Evolutionary conservation across 2,113 vertebrate genomes (phyloP).

Genomic region (Xenopus laevis): DNA sequence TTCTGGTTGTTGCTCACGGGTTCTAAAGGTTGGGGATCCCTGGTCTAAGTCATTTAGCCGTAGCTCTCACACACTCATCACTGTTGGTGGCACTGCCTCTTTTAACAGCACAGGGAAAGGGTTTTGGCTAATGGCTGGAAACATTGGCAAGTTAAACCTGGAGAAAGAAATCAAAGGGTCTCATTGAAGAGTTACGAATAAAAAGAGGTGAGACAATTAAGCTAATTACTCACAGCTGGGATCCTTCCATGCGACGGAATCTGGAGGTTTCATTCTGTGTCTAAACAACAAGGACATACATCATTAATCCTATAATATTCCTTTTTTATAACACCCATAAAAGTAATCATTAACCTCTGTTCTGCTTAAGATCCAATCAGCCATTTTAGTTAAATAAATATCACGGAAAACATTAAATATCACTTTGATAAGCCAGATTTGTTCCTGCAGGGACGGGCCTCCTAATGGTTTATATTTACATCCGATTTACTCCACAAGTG

Average conservation of each 20-base stretch:
- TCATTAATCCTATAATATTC: conserved; percentile 69
- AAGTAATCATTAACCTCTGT: conserved; percentile 70
- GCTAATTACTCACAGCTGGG: conserved; percentile 67
- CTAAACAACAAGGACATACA: too few relatives aligned
- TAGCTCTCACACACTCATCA: background rate
- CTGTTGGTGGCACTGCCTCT: conserved; percentile 5
- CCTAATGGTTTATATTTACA: conserved; percentile 57
- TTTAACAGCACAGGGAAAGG: conserved; percentile 24
- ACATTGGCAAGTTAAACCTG: conserved; percentile 30
- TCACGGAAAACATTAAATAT: conserved; percentile 66
- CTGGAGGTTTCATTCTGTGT: conserved; percentile 58
- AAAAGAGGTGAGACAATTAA: conserved; percentile 63
- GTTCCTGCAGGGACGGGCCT: conserved; percentile 58
- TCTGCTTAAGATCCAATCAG: conserved; percentile 69
- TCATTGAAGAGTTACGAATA: conserved; percentile 38
- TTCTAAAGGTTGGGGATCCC: too few relatives aligned
- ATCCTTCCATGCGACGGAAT: conserved; percentile 59
- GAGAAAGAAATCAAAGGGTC: conserved; percentile 25
- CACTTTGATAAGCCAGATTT: conserved; percentile 62
- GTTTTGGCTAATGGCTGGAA: conserved; percentile 19
- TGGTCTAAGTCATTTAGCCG: too few relatives aligned
- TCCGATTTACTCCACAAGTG: conserved; percentile 62
- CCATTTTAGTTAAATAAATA: conserved; percentile 71
- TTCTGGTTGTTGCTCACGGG: too few relatives aligned
- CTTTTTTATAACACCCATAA: conserved; percentile 67